These are phyloP conservation scores for Cololabis saira DNA, from an alignment of 2,113 vertebrate species.

Conservation along the genomic window DNA sequence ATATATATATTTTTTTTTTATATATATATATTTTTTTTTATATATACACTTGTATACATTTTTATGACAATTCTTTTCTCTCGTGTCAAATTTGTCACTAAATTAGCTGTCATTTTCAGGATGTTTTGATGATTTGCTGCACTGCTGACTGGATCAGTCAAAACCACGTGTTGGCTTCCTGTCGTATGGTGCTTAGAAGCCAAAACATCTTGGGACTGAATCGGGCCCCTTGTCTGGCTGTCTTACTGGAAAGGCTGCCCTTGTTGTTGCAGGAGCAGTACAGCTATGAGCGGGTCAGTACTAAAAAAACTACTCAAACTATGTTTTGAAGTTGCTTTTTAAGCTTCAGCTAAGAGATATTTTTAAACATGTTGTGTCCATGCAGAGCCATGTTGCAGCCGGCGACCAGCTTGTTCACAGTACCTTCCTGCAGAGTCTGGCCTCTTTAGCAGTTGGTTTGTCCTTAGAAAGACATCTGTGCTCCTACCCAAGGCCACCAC, in stretches of 20 bases:
- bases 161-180: slow-evolving; percentile 82
- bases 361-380: slow-evolving; percentile 5
- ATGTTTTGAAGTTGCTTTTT: neutral
- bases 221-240: slow-evolving; percentile 82
- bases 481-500: slow-evolving; percentile 71
- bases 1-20: too few relatives aligned
- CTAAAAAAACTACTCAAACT: too few relatives aligned
- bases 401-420: slow-evolving; percentile 86
- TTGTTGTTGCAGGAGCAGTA: slow-evolving; percentile 82
- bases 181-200: slow-evolving; percentile 80
- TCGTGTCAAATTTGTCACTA: neutral
- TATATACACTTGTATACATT: too few relatives aligned
- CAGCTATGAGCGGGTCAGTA: slow-evolving; percentile 81
- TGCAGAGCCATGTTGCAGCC: slow-evolving; percentile 79
- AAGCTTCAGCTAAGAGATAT: neutral
- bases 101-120: slow-evolving; percentile 57
- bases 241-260: slow-evolving; percentile 83
- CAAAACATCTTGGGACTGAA: slow-evolving; percentile 83
- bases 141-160: slow-evolving; percentile 83
- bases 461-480: slow-evolving; percentile 81
- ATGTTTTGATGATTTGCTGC: slow-evolving; percentile 83
- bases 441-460: slow-evolving; percentile 80
- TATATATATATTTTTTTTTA: neutral
- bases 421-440: slow-evolving; percentile 83
- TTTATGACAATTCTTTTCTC: neutral